A percentile compares a stretch with the other conserved stretches of the same genome.
These are phyloP conservation scores for Malthinus flaveolus DNA, from an alignment of 2,888 invertebrate genomes.

Conservation along the genomic window DNA sequence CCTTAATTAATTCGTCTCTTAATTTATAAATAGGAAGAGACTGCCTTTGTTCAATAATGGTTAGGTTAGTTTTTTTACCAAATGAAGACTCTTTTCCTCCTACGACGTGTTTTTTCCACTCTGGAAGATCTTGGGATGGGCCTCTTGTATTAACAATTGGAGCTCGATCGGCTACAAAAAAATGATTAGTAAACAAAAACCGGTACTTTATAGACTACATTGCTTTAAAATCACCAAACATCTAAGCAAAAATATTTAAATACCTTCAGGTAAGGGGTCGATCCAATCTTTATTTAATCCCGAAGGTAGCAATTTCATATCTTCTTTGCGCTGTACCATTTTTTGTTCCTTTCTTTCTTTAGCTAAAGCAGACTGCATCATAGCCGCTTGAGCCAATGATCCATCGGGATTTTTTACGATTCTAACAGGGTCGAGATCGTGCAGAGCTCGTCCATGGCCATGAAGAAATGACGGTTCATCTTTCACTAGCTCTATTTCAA, in stretches of 20 bases:
- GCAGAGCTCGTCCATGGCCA: conserved; percentile 87
- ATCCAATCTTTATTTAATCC: conserved; percentile 93
- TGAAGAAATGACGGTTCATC: conserved; percentile 97
- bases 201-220: no score
- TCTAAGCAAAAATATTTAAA: conserved; percentile 34
- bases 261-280: conserved; percentile 86
- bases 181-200: no score
- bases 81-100: conserved; percentile 98
- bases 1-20: conserved; percentile 90
- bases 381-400: conserved; percentile 96
- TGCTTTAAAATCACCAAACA: conserved; percentile 27
- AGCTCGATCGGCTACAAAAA: conserved; percentile 62
- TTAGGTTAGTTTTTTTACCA: conserved; percentile 94
- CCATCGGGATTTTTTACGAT: conserved; percentile 99
- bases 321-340: conserved; percentile 92
- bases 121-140: conserved; percentile 89
- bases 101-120: conserved; percentile 99
- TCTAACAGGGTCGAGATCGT: conserved; percentile 90
- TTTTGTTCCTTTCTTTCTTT: conserved; percentile 97
- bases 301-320: conserved; percentile 83
- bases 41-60: conserved; percentile 93
- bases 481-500: conserved; percentile 97
- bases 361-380: conserved; percentile 98
- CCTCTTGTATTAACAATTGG: conserved; percentile 81
- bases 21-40: conserved; percentile 95